Percentiles rank a stretch among this genome's conserved stretches.
Evolutionary conservation across 1,140 invertebrate genomes (phyloP).

Genomic region (Bombus fervidus): DNA sequence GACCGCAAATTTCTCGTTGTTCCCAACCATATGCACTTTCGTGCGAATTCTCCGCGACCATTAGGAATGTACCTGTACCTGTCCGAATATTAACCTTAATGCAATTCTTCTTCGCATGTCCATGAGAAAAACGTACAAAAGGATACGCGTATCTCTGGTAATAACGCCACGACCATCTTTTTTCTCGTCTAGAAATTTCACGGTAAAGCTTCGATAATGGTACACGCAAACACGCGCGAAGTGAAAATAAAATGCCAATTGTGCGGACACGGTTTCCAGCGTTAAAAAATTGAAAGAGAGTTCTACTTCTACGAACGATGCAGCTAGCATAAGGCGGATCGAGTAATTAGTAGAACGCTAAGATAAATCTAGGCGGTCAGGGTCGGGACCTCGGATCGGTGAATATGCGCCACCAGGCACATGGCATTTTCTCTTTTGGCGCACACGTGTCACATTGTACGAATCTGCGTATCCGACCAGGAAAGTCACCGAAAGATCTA

Average conservation of each 20-base stretch:
- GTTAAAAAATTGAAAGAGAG: background rate
- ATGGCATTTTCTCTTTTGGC: slow-evolving; percentile 39
- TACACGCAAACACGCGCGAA: background rate
- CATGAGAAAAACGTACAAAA: background rate
- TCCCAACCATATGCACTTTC: background rate
- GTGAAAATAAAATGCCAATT: background rate
- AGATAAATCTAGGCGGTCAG: background rate
- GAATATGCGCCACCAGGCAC: background rate
- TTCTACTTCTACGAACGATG: background rate
- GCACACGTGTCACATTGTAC: background rate
- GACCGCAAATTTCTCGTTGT: slow-evolving; percentile 8
- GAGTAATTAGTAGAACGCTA: background rate
- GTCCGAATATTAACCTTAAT: background rate
- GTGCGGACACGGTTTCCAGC: background rate
- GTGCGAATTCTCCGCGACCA: background rate
- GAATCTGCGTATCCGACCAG: background rate
- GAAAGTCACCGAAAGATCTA: slow-evolving; percentile 15
- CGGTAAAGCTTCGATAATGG: background rate
- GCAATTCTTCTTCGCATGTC: background rate
- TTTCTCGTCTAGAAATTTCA: background rate
- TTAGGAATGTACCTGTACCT: background rate
- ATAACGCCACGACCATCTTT: no score
- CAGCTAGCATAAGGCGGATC: background rate
- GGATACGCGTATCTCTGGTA: background rate
- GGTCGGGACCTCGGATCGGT: slow-evolving; percentile 16